phyloP scores from a whole-genome alignment of 37 sponge, comb jelly and placozoan genomes.

The Spongilla lacustris region DNA sequence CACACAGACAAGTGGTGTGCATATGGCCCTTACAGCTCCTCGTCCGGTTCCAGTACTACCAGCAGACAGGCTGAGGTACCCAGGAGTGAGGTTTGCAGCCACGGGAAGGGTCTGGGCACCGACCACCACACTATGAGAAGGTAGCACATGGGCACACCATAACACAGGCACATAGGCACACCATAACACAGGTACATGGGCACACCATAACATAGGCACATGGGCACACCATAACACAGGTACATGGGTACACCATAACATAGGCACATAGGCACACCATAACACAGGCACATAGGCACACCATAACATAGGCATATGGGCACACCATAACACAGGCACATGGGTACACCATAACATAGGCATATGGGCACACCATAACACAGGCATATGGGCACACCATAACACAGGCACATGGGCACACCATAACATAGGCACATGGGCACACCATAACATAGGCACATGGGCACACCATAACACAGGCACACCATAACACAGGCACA shows the following conservation, averaged over 20 bases:
- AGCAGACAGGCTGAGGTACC: constrained; percentile 51
- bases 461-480: no score
- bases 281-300: not conserved
- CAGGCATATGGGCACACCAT: not conserved
- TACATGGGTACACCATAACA: not conserved
- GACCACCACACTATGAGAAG: constrained; percentile 28
- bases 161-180: no score
- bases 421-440: not conserved
- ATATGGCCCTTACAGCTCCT: not conserved
- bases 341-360: no score
- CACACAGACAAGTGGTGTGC: not conserved
- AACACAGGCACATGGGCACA: not conserved
- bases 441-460: no score
- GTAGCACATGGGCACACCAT: not conserved
- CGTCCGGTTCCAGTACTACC: no score
- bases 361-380: no score
- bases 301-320: no score
- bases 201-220: no score
- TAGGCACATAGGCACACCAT: not conserved
- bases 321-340: no score
- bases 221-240: no score
- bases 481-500: no score
- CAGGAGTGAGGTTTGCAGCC: constrained; percentile 58
- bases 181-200: not conserved
- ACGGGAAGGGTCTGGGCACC: constrained; percentile 61